phyloP scores from a whole-genome alignment of 2,113 vertebrate genomes.

The Pituophis catenifer region DNA sequence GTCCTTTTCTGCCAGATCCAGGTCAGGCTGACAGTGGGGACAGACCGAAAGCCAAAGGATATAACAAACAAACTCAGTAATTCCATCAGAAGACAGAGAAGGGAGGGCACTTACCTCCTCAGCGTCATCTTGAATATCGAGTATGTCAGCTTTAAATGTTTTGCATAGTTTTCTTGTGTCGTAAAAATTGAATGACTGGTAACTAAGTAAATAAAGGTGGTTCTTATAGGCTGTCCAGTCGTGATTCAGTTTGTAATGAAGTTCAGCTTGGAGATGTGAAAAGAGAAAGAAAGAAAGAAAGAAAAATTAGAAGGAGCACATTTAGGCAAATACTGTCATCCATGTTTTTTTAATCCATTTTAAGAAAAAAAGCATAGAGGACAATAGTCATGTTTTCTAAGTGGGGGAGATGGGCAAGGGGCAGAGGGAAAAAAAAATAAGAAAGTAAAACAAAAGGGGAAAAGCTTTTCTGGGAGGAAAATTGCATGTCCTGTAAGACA shows the following conservation, averaged over 20 bases:
- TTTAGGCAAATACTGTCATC: neutral
- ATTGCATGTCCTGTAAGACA: too few species aligned
- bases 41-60: neutral
- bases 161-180: rapidly evolving
- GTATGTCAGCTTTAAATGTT: rapidly evolving
- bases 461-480: too few species aligned
- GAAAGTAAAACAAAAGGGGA: too few species aligned
- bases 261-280: neutral
- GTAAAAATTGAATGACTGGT: rapidly evolving
- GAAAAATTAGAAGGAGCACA: neutral
- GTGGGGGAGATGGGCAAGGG: too few species aligned
- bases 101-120: neutral
- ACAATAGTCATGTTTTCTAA: too few species aligned
- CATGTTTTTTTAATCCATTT: neutral
- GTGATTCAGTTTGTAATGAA: neutral
- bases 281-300: neutral
- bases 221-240: rapidly evolving
- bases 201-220: neutral
- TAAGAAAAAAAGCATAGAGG: neutral
- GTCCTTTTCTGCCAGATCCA: neutral
- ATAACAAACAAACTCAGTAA: neutral
- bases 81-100: neutral
- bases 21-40: neutral
- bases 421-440: too few species aligned
- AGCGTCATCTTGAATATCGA: rapidly evolving